phyloP scores from a whole-genome alignment of 2,797 vertebrate genomes.

The Acanthurus leucopareius region DNA sequence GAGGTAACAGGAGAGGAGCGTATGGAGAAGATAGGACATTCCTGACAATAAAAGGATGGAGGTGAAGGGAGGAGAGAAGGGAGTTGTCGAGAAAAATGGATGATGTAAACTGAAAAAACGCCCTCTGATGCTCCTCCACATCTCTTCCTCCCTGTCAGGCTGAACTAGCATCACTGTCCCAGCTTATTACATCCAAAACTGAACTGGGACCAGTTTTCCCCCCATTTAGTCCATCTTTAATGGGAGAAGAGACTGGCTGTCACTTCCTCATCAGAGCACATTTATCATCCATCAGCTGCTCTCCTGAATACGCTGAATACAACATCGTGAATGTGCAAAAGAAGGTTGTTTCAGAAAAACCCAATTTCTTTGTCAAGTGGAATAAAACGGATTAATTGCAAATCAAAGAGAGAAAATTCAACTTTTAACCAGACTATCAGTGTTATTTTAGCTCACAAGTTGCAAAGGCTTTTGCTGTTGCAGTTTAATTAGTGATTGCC shows the following conservation, averaged over 20 bases:
- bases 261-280: slow-evolving; percentile 25
- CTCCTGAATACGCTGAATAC: background rate
- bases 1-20: background rate
- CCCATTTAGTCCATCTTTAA: background rate
- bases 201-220: slow-evolving; percentile 20
- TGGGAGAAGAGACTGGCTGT: background rate
- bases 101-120: slow-evolving; percentile 1
- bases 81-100: background rate
- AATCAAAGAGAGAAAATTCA: background rate
- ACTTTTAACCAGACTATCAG: background rate
- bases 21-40: background rate
- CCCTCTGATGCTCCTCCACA: background rate
- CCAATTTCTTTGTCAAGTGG: background rate
- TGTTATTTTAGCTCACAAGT: background rate
- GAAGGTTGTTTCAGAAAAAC: background rate
- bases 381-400: background rate
- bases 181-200: slow-evolving; percentile 14
- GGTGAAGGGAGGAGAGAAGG: background rate
- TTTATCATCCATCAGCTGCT: slow-evolving; percentile 25
- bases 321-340: slow-evolving; percentile 1
- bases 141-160: background rate
- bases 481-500: background rate
- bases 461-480: background rate
- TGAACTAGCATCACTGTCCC: slow-evolving; percentile 22
- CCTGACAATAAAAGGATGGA: background rate